A percentile compares a stretch with the other conserved stretches of the same genome.
These are phyloP conservation scores for Trinectes maculatus DNA, from an alignment of 2,113 vertebrate species.

Conservation along the genomic window DNA sequence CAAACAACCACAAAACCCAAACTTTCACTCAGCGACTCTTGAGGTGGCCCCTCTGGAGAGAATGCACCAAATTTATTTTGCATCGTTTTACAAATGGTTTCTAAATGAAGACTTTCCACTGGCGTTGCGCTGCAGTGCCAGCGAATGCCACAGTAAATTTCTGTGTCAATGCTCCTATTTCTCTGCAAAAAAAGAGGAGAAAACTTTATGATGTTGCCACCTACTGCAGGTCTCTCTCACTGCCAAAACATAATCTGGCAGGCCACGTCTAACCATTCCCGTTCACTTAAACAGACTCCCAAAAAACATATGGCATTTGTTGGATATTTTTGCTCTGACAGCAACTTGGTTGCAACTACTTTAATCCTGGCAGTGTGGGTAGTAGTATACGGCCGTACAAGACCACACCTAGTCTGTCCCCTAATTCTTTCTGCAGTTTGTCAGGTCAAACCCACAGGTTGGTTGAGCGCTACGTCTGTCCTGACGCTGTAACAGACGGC, in stretches of 20 bases:
- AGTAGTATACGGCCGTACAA: constrained; percentile 12
- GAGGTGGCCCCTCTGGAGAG: constrained; percentile 52
- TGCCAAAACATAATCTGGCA: constrained; percentile 43
- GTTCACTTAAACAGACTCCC: constrained; percentile 24
- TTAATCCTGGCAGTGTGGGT: constrained; percentile 11
- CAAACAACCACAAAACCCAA: constrained; percentile 65
- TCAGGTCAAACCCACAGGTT: constrained; percentile 1
- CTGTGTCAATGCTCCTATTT: constrained; percentile 39
- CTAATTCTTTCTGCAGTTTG: constrained; percentile 5
- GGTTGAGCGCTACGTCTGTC: background rate
- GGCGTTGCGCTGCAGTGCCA: constrained; percentile 6
- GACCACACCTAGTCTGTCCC: constrained; percentile 47
- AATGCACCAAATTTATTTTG: constrained; percentile 29
- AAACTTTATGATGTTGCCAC: constrained; percentile 37
- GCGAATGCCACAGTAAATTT: constrained; percentile 27
- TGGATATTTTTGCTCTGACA: constrained; percentile 37
- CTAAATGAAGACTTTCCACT: constrained; percentile 57
- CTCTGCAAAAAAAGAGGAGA: background rate
- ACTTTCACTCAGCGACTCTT: constrained; percentile 19
- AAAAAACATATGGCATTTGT: constrained; percentile 41
- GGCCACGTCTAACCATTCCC: background rate
- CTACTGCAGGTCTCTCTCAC: constrained; percentile 32
- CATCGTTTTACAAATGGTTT: constrained; percentile 43
- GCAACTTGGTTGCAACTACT: constrained; percentile 37
- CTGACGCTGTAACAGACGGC: background rate